These are phyloP conservation scores for Pangasius sanitwongsei DNA, from an alignment of 2,797 vertebrate species.

Conservation along the genomic window DNA sequence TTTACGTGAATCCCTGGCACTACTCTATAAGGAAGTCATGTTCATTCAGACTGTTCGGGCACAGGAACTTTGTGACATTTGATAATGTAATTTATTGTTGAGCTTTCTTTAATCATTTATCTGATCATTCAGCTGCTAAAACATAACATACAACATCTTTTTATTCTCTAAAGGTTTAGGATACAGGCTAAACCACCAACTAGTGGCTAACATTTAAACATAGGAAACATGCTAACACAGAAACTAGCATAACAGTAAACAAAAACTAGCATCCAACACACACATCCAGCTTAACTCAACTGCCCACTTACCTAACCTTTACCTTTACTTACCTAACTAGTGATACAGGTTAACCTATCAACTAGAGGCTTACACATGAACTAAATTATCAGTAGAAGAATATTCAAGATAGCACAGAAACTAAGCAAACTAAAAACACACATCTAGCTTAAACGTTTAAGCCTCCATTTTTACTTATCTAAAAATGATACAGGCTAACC, in stretches of 20 bases:
- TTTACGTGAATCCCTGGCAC: not conserved
- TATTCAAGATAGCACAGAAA: not conserved
- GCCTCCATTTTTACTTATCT: too few relatives aligned
- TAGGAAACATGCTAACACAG: not conserved
- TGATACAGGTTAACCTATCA: not conserved
- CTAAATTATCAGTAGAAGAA: not conserved
- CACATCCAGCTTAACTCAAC: not conserved
- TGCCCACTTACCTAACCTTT: not conserved
- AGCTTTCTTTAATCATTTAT: not conserved
- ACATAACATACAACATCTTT: not conserved
- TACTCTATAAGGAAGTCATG: not conserved
- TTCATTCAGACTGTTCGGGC: not conserved
- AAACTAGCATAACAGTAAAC: not conserved
- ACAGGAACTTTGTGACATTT: not conserved
- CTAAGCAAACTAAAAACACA: slow-evolving; percentile 1
- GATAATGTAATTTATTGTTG: not conserved
- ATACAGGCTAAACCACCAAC: not conserved
- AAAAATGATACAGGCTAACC: not conserved
- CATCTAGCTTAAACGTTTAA: not conserved
- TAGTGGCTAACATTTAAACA: not conserved
- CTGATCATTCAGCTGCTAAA: not conserved
- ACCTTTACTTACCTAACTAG: not conserved
- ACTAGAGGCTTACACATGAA: not conserved
- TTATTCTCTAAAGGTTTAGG: not conserved
- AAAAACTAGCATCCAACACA: not conserved